Evolutionary conservation across 2,113 vertebrate genomes (phyloP).

Genomic region (Xiphias gladius): DNA sequence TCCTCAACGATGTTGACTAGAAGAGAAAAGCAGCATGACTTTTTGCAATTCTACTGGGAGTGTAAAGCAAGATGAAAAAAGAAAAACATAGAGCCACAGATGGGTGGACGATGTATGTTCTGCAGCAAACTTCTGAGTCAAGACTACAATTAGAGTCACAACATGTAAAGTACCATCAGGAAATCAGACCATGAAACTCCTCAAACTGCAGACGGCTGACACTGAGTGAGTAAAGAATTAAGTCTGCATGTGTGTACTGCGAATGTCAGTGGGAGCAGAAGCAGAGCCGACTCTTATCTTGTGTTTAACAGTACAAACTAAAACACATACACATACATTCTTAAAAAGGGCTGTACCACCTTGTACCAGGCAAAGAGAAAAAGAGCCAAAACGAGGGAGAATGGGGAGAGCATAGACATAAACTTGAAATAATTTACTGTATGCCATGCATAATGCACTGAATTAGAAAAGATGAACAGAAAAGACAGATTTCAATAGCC

Average conservation of each 20-base stretch:
- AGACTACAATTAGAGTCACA: not conserved
- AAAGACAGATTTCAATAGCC: not conserved
- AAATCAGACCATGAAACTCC: not conserved
- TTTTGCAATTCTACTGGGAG: not conserved
- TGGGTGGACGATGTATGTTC: not conserved
- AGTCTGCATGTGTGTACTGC: not conserved
- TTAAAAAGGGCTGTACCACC: conserved; percentile 60
- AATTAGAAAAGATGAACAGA: not conserved
- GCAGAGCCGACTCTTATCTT: conserved; percentile 63
- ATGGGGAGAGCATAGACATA: not conserved
- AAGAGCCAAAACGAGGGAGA: not conserved
- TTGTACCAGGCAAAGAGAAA: conserved; percentile 62
- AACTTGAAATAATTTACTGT: not conserved
- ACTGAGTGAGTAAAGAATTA: not conserved
- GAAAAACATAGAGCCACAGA: too few species aligned
- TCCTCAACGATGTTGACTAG: not conserved
- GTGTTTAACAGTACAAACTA: conserved; percentile 28
- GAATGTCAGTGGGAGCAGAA: conserved; percentile 64
- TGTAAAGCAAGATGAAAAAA: not conserved
- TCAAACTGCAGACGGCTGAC: too few species aligned
- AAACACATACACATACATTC: conserved; percentile 20
- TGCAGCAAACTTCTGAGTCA: not conserved
- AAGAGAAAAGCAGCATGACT: not conserved
- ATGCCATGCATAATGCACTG: not conserved
- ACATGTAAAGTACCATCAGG: not conserved